phyloP scores from a whole-genome alignment of 2,797 vertebrate species.

The Xiphophorus birchmanni region DNA sequence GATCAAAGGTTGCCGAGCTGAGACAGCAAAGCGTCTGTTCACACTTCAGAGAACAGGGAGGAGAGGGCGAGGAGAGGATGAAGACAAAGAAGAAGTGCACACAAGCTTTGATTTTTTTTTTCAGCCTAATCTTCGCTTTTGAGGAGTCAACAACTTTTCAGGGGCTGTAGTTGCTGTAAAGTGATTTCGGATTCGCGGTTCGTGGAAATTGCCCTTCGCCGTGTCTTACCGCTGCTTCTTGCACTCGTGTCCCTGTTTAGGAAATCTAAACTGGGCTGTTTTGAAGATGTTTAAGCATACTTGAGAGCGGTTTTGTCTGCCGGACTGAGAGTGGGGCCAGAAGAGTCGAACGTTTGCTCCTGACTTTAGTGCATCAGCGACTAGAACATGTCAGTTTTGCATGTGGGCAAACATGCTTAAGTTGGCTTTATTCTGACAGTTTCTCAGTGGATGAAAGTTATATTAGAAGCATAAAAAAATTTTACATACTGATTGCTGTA shows the following conservation, averaged over 20 bases:
- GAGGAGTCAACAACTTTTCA: conserved; percentile 69
- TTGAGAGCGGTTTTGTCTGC: background rate
- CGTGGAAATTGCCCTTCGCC: conserved; percentile 56
- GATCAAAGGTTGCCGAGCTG: conserved; percentile 69
- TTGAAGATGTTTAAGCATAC: conserved; percentile 24
- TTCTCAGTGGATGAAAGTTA: background rate
- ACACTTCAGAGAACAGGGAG: conserved; percentile 43
- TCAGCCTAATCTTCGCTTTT: conserved; percentile 56
- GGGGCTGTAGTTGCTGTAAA: conserved; percentile 50
- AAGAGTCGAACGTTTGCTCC: background rate
- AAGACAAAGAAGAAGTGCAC: conserved; percentile 14
- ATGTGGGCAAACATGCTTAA: background rate
- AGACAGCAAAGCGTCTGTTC: conserved; percentile 69
- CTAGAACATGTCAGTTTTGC: background rate
- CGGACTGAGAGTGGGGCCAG: background rate
- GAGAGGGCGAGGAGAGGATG: background rate
- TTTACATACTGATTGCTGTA: background rate
- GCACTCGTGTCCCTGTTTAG: conserved; percentile 31
- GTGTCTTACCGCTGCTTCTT: conserved; percentile 25
- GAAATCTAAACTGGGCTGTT: conserved; percentile 25
- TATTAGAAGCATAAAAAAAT: background rate
- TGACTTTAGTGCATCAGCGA: background rate
- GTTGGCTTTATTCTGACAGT: background rate
- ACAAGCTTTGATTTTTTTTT: conserved; percentile 36
- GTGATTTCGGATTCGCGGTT: conserved; percentile 49